These are phyloP conservation scores for Diorhabda carinulata DNA, from an alignment of 1,140 invertebrate species.

Conservation along the genomic window DNA sequence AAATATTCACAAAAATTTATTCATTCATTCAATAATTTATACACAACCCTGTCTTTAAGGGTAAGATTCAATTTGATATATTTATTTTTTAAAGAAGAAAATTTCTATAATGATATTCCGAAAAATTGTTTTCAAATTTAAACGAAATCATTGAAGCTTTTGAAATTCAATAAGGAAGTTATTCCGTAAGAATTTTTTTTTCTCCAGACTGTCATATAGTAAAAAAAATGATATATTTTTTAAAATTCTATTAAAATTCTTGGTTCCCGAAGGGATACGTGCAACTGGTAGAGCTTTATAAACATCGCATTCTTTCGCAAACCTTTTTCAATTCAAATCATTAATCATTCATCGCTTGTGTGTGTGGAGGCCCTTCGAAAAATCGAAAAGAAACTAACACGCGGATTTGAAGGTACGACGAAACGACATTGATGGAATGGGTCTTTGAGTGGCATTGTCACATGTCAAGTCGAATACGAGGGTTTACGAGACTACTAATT, in stretches of 20 bases:
- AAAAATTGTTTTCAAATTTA: no score
- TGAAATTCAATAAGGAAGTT: no score
- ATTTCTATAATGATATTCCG: no score
- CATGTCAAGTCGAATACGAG: background rate
- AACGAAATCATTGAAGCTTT: no score
- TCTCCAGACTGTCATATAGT: no score
- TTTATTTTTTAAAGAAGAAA: no score
- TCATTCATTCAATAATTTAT: no score
- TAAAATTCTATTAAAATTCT: constrained; percentile 1
- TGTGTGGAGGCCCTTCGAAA: background rate
- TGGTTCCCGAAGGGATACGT: background rate
- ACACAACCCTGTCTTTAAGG: no score
- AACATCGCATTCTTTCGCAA: constrained; percentile 2
- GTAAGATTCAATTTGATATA: no score
- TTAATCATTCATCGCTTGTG: background rate
- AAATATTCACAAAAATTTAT: no score
- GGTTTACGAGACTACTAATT: background rate
- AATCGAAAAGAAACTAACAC: constrained; percentile 1
- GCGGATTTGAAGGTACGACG: background rate
- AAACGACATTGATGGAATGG: constrained; percentile 1
- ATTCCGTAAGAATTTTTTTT: no score
- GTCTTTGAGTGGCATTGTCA: constrained; percentile 1
- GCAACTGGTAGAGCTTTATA: background rate
- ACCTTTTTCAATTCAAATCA: background rate
- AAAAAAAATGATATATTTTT: background rate